Conservation (phyloP, 2,888 invertebrate genomes). For the Ormyrus thymus region DNA sequence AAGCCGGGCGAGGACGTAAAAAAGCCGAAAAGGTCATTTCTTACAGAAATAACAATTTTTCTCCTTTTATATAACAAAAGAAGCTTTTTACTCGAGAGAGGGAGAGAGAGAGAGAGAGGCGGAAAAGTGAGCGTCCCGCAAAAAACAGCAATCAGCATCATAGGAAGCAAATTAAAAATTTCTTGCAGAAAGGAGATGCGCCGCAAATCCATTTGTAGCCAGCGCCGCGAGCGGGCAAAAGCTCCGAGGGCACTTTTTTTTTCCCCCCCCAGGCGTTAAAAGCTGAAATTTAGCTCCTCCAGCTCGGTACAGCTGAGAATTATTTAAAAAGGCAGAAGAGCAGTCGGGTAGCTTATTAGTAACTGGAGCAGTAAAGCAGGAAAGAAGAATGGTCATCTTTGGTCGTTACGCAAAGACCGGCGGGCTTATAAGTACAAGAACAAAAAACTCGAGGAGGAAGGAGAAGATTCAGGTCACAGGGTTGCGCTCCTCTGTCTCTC, state of each 20-base stretch:
- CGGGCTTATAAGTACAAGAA: neutral
- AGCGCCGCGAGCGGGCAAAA: too few relatives aligned
- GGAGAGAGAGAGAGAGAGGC: too few relatives aligned
- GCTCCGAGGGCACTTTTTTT: neutral
- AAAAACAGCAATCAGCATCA: too few relatives aligned
- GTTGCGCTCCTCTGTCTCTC: neutral
- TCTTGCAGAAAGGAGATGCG: neutral
- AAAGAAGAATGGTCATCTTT: conserved; percentile 39
- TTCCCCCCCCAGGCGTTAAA: neutral
- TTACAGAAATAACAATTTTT: too few relatives aligned
- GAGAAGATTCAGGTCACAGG: conserved; percentile 37
- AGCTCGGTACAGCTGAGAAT: conserved; percentile 4
- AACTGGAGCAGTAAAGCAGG: conserved; percentile 21
- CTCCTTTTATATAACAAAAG: too few relatives aligned
- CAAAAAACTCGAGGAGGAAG: neutral
- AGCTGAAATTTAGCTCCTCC: neutral
- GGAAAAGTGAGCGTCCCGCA: too few relatives aligned
- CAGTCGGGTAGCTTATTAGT: conserved; percentile 30
- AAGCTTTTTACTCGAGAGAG: too few relatives aligned
- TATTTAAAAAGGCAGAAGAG: conserved; percentile 32
- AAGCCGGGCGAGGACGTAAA: too few relatives aligned
- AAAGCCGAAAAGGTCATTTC: too few relatives aligned
- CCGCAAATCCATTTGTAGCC: neutral
- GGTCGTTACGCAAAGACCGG: conserved; percentile 16
- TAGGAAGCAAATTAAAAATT: too few relatives aligned